Evolutionary conservation across 2,113 vertebrate genomes (phyloP), one percentile per base, ranked within the genome.

Genomic region (Petroica traversi): DNA sequence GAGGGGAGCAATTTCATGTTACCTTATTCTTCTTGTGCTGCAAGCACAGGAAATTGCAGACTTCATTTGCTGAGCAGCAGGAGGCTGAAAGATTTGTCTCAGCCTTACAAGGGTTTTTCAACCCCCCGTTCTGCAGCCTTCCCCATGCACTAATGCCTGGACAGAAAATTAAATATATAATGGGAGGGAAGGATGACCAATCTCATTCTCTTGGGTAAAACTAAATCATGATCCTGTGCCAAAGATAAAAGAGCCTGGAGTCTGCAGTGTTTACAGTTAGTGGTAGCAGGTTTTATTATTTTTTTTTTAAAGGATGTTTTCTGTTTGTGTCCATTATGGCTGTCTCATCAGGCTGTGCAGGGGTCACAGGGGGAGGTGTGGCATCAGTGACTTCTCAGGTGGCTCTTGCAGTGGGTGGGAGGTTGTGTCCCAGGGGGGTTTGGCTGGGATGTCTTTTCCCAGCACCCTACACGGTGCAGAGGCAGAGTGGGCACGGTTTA

Each of bases 1-100:
- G 85, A 62, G 63, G 87, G 92, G 77, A 91, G 62, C 57, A 73
- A 74, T 92, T 93, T 76, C 1, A 0, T 54, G 72, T 83, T 96
- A 66, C 81, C 91, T 84, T 93, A 57, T 68, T 95, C 87, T 82
- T 51, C 81, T 72, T 41, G 66, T 40, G 89, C 76, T 76, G 64
- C 86, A 51, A 76, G 90, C 11, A 48, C 78, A 95, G 92, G 95
- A 94, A 95, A 95, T 95, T 81, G 49, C 86, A 77, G 91, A n/a
- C 33, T 92, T 81, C 92, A 73, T 96, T 93, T 89, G 74, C 87
- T 51, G 33, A 89, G 54, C 25, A 12, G 72, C 66, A 69, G 94
- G 95, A 93, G 93, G 75, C 63, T 73, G 69, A 71, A 59, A 45
- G 80, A 77, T 88, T 93, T 90, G 73, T 85, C 79, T 95, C 48